These are phyloP conservation scores for Calameuta idolon DNA, from an alignment of 2,888 invertebrate genomes.

Conservation along the genomic window DNA sequence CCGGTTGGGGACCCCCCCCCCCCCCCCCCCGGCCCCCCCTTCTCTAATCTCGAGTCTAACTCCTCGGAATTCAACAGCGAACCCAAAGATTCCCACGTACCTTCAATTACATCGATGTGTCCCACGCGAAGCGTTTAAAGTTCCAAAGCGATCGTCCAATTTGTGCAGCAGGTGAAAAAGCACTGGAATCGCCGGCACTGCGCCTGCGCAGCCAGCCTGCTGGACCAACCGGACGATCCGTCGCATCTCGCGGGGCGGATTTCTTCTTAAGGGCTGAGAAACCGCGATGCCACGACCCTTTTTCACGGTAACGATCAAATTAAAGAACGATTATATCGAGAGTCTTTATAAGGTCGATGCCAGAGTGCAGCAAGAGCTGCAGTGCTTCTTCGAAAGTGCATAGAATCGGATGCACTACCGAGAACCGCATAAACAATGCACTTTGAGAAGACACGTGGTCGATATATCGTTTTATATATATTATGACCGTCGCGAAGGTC, in stretches of 20 bases:
- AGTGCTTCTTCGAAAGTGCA: neutral
- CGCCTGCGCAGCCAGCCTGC: neutral
- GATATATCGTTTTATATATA: neutral
- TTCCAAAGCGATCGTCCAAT: neutral
- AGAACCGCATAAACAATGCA: neutral
- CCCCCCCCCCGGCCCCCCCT: too few relatives aligned
- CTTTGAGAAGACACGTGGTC: neutral
- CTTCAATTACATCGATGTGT: neutral
- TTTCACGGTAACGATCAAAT: neutral
- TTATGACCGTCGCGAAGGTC: neutral
- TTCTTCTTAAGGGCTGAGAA: neutral
- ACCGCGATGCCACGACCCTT: neutral
- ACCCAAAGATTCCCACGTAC: neutral
- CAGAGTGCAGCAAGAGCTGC: neutral
- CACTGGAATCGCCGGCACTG: neutral
- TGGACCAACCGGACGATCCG: neutral
- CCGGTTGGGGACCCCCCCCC: too few relatives aligned
- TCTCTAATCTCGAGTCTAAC: neutral
- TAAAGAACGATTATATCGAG: neutral
- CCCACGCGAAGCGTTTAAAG: neutral
- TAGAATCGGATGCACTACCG: neutral
- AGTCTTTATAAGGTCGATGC: neutral
- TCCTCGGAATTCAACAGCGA: neutral
- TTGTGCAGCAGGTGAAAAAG: neutral
- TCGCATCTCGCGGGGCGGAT: neutral